Percentiles rank a stretch among this genome's conserved stretches.
phyloP scores from a whole-genome alignment of 2,888 invertebrate genomes.

The Didymodactylos carnosus region DNA sequence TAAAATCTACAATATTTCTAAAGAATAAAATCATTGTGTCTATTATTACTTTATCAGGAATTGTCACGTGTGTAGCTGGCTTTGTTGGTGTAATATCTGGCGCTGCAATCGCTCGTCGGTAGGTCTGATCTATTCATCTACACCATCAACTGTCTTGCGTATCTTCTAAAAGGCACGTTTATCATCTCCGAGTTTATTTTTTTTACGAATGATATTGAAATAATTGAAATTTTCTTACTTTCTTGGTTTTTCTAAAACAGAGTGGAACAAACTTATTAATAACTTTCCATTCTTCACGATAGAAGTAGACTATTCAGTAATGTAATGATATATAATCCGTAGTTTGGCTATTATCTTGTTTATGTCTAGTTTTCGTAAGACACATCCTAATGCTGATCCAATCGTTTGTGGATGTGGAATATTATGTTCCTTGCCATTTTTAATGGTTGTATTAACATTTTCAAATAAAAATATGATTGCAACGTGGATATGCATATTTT shows the following conservation, averaged over 20 bases:
- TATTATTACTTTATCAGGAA: no score
- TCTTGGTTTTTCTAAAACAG: no score
- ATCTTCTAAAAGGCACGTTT: no score
- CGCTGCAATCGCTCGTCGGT: slow-evolving; percentile 36
- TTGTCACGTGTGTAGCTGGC: slow-evolving; percentile 80
- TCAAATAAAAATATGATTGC: slow-evolving; percentile 52
- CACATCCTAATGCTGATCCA: slow-evolving; percentile 54
- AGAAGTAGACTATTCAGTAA: no score
- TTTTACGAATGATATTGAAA: no score
- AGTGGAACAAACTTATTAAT: no score
- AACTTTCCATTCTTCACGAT: no score
- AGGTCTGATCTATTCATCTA: neutral
- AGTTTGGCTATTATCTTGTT: neutral
- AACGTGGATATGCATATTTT: slow-evolving; percentile 32
- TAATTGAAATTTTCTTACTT: no score
- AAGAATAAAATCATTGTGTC: no score
- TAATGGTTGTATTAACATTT: slow-evolving; percentile 55
- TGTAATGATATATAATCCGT: neutral
- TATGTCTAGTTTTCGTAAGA: slow-evolving; percentile 3
- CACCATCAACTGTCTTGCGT: neutral
- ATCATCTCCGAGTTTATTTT: no score
- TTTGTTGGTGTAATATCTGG: slow-evolving; percentile 76
- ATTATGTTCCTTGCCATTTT: slow-evolving; percentile 61
- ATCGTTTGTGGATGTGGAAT: slow-evolving; percentile 74
- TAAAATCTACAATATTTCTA: no score